These are phyloP conservation scores for Elachura formosa DNA, from an alignment of 2,113 vertebrate species.

Conservation along the genomic window DNA sequence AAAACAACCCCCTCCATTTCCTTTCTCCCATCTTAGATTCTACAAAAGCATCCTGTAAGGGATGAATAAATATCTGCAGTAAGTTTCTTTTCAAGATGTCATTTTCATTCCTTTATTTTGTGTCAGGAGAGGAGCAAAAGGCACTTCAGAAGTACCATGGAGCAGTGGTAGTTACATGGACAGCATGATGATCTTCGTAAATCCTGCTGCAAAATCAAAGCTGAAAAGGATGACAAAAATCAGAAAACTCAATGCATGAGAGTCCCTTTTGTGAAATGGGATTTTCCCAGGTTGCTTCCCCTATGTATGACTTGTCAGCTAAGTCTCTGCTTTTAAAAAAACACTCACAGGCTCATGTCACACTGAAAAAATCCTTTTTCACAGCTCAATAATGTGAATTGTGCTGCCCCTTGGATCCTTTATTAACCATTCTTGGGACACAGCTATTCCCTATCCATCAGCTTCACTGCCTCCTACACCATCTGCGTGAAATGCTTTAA, in stretches of 20 bases:
- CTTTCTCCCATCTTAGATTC: background rate
- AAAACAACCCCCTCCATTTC: background rate
- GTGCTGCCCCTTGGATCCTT: background rate
- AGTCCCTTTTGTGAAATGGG: background rate
- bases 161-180: background rate
- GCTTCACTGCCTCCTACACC: background rate
- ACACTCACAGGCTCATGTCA: background rate
- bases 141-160: accelerated
- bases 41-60: background rate
- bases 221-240: background rate
- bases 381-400: background rate
- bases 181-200: background rate
- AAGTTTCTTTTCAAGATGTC: background rate
- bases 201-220: background rate
- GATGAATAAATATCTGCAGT: background rate
- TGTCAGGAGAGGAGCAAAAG: background rate
- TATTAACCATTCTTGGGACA: background rate
- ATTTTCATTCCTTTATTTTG: background rate
- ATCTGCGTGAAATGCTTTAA: background rate
- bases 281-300: background rate
- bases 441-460: background rate
- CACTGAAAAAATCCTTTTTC: background rate
- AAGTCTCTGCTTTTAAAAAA: background rate
- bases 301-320: background rate
- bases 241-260: background rate